phyloP scores from a whole-genome alignment of 2,113 vertebrate genomes.

The Hylia prasina region DNA sequence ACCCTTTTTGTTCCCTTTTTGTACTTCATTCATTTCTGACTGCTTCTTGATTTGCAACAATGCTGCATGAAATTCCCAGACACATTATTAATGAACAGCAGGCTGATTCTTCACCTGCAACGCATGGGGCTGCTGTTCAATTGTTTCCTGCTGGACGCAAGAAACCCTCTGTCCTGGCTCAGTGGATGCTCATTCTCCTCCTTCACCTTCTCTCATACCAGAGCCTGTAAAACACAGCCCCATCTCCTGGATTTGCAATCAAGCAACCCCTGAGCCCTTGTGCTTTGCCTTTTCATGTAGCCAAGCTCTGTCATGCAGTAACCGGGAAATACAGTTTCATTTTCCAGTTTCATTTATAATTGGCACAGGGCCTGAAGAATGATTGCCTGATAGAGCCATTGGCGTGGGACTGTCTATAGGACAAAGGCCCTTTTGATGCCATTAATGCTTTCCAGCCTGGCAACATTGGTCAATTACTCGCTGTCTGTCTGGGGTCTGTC shows the following conservation, averaged over 20 bases:
- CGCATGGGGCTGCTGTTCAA: not conserved
- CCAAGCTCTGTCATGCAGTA: not conserved
- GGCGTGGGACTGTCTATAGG: not conserved
- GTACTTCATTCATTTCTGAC: not conserved
- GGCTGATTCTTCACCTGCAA: not conserved
- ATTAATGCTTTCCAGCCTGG: not conserved
- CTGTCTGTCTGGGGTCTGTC: not conserved
- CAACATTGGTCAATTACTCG: rapidly evolving
- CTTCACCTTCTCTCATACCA: rapidly evolving
- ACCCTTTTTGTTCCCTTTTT: not conserved
- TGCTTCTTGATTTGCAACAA: not conserved
- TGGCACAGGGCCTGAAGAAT: not conserved
- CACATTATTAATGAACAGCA: not conserved
- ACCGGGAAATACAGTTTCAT: not conserved
- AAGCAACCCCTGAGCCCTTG: not conserved
- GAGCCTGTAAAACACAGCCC: not conserved
- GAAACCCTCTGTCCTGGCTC: not conserved
- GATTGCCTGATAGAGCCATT: not conserved
- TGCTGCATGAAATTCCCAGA: not conserved
- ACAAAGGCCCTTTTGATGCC: conserved; percentile 23
- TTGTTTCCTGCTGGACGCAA: not conserved
- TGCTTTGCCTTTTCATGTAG: not conserved
- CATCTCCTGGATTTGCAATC: not conserved
- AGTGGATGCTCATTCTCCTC: not conserved
- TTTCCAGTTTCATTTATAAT: not conserved